A percentile compares a stretch with the other conserved stretches of the same genome.
These are phyloP conservation scores for Petrocephalus microphthalmus DNA, from an alignment of 2,113 vertebrate genomes.

Conservation along the genomic window DNA sequence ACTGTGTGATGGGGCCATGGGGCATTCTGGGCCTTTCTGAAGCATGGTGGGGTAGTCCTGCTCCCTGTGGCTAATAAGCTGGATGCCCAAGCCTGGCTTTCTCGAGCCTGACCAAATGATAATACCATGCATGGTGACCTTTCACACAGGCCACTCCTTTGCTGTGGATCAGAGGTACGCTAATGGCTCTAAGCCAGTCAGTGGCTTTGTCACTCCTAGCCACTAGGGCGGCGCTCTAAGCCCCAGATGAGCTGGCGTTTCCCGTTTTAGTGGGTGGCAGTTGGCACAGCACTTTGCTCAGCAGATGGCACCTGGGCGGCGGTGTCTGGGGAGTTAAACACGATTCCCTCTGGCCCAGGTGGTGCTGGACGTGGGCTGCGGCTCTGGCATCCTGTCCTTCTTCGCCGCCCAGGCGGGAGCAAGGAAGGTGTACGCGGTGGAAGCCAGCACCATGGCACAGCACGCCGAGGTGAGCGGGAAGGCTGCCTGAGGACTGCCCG, in stretches of 20 bases:
- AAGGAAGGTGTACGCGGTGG: constrained; percentile 89
- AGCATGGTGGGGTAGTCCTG: not conserved
- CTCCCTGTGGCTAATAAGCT: not conserved
- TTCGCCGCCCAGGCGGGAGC: constrained; percentile 91
- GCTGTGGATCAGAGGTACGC: not conserved
- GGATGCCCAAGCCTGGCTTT: not conserved
- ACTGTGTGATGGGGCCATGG: not conserved
- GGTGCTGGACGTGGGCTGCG: constrained; percentile 88
- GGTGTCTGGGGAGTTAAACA: not conserved
- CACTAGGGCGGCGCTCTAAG: not conserved
- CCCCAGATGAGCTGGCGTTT: not conserved
- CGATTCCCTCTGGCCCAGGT: constrained; percentile 58
- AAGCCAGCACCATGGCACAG: constrained; percentile 95
- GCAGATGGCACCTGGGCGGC: not conserved
- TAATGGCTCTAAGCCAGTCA: not conserved
- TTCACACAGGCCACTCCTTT: not conserved
- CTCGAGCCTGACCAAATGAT: not conserved
- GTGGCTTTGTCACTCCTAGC: not conserved
- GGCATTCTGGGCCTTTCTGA: not conserved
- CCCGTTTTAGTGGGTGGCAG: not conserved
- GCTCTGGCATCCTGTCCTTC: constrained; percentile 91
- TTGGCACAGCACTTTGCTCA: not conserved
- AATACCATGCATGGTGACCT: not conserved
- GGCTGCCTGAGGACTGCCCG: not conserved
- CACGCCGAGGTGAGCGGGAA: constrained; percentile 74